Evolutionary conservation across 2,888 invertebrate genomes (phyloP).

Genomic region (Allophyes oxyacanthae): DNA sequence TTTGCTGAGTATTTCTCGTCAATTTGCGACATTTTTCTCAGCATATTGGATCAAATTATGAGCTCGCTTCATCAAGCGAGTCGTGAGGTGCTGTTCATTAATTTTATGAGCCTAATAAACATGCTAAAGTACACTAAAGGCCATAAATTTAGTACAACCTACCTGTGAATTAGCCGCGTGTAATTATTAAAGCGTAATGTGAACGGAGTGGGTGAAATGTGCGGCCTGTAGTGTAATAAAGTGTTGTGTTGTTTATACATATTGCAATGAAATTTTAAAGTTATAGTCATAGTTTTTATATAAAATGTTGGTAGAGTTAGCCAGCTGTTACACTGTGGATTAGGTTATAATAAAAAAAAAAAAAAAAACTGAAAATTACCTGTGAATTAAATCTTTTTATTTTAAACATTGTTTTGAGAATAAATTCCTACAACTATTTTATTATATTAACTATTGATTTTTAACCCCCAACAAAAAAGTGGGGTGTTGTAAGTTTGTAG

Average conservation of each 20-base stretch:
- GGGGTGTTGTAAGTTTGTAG: no score
- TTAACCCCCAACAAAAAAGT: no score
- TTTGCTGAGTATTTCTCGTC: constrained; percentile 26
- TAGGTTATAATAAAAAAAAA: not conserved
- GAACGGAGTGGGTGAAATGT: constrained; percentile 43
- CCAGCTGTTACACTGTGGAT: not conserved
- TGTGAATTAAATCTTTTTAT: no score
- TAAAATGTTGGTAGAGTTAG: not conserved
- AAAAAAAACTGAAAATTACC: no score
- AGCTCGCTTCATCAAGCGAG: constrained; percentile 50
- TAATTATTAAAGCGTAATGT: constrained; percentile 55
- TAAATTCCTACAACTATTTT: no score
- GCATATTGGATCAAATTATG: constrained; percentile 50
- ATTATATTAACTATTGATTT: no score
- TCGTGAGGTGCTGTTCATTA: constrained; percentile 64
- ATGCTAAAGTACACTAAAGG: constrained; percentile 59
- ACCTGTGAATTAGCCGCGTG: constrained; percentile 53
- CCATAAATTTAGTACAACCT: constrained; percentile 52
- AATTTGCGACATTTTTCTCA: constrained; percentile 52
- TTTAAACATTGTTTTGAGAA: no score
- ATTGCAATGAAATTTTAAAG: constrained; percentile 9
- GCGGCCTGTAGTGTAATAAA: constrained; percentile 36
- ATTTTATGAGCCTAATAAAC: constrained; percentile 72
- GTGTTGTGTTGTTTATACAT: constrained; percentile 22
- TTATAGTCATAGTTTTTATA: not conserved